Conservation (phyloP, 1,140 invertebrate species). For the Platyura marginata region DNA sequence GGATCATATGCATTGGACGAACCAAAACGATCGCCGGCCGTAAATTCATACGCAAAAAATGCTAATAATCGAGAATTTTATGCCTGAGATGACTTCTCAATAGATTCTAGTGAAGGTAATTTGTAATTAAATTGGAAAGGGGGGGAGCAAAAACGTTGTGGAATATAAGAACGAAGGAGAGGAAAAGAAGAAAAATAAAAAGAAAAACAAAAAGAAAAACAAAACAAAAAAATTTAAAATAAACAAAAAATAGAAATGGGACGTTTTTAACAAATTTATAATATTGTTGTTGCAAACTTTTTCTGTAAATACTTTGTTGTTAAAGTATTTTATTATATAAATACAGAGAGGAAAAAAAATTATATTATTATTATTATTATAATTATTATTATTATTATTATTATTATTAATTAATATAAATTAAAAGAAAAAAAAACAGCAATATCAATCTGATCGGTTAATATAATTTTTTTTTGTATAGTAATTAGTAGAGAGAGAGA, state of each 20-base stretch:
- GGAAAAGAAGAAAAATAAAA: background rate
- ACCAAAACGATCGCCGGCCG: constrained; percentile 79
- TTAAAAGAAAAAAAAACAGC: too few relatives aligned
- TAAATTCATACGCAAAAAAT: constrained; percentile 75
- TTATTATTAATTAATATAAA: too few relatives aligned
- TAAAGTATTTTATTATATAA: too few relatives aligned
- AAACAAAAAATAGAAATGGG: background rate
- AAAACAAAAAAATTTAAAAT: background rate
- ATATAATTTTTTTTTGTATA: too few relatives aligned
- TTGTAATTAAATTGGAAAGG: background rate
- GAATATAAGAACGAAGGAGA: background rate
- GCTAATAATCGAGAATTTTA: constrained; percentile 87
- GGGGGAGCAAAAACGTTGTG: background rate
- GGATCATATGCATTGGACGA: constrained; percentile 96
- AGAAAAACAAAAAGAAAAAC: background rate
- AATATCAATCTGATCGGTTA: too few relatives aligned
- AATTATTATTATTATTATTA: too few relatives aligned
- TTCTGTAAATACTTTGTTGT: too few relatives aligned
- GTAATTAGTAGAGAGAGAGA: too few relatives aligned
- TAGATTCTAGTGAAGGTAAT: background rate
- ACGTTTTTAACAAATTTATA: too few relatives aligned
- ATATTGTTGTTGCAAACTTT: too few relatives aligned
- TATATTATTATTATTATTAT: too few relatives aligned
- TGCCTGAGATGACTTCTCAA: constrained; percentile 51
- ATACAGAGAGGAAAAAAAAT: too few relatives aligned